These are phyloP conservation scores for Saxidomus purpurata DNA, from an alignment of 1,140 invertebrate genomes.

Conservation along the genomic window DNA sequence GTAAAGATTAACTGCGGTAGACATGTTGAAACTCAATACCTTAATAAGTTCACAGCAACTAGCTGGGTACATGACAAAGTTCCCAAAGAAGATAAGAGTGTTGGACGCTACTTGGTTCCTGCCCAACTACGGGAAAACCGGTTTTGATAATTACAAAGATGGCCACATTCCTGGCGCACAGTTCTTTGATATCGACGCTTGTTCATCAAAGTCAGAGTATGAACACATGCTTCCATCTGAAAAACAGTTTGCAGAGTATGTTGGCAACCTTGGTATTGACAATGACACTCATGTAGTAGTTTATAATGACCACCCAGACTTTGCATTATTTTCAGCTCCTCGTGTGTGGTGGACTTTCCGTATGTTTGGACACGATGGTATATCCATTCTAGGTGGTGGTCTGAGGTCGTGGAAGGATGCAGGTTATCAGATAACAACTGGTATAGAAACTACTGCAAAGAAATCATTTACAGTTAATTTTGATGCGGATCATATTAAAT, in stretches of 20 bases:
- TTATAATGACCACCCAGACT: constrained; percentile 82
- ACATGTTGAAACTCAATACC: constrained; percentile 33
- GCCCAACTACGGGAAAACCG: constrained; percentile 77
- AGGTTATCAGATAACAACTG: constrained; percentile 66
- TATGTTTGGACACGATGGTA: constrained; percentile 81
- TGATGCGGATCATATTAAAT: constrained; percentile 75
- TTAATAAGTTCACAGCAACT: constrained; percentile 33
- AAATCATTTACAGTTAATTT: constrained; percentile 75
- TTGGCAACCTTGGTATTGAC: constrained; percentile 82
- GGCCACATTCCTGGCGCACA: constrained; percentile 83
- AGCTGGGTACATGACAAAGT: constrained; percentile 10
- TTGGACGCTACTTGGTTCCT: constrained; percentile 82
- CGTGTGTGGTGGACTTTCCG: constrained; percentile 85
- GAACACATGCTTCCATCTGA: constrained; percentile 80
- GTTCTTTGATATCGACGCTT: constrained; percentile 84
- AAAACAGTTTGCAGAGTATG: constrained; percentile 81
- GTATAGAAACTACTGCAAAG: constrained; percentile 29
- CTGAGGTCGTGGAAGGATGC: constrained; percentile 79
- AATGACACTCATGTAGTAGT: constrained; percentile 84
- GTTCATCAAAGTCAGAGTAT: constrained; percentile 72
- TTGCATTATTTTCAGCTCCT: constrained; percentile 82
- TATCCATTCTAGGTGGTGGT: constrained; percentile 84
- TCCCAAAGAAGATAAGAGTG: constrained; percentile 70
- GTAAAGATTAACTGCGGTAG: neutral
- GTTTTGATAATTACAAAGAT: constrained; percentile 74